These are phyloP conservation scores for Nannobrachium achirus DNA, from an alignment of 2,113 vertebrate species.

Conservation along the genomic window DNA sequence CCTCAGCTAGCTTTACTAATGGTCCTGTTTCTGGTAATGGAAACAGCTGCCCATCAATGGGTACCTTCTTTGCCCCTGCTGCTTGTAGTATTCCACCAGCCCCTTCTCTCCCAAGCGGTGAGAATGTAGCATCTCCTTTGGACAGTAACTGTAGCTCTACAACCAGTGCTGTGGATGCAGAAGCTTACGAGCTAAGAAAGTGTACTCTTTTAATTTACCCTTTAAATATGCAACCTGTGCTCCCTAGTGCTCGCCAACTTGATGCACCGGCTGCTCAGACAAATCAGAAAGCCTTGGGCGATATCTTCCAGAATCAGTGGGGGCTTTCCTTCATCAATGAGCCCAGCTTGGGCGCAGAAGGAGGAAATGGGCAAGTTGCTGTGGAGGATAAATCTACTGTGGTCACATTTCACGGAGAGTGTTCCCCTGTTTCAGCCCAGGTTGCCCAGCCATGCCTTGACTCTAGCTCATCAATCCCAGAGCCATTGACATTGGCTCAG, in stretches of 20 bases:
- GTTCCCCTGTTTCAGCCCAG: slow-evolving; percentile 81
- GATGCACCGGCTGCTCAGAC: slow-evolving; percentile 88
- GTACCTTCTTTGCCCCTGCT: slow-evolving; percentile 88
- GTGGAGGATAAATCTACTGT: slow-evolving; percentile 82
- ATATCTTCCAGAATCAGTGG: slow-evolving; percentile 99
- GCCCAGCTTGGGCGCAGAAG: slow-evolving; percentile 89
- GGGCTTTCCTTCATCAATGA: slow-evolving; percentile 99
- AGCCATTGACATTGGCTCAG: slow-evolving; percentile 86
- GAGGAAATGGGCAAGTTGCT: slow-evolving; percentile 73
- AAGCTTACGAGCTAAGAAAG: slow-evolving; percentile 88
- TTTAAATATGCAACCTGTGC: slow-evolving; percentile 97
- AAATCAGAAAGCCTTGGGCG: slow-evolving; percentile 96
- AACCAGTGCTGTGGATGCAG: slow-evolving; percentile 75
- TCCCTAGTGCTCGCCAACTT: slow-evolving; percentile 87
- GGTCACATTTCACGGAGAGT: slow-evolving; percentile 88
- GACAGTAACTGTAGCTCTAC: slow-evolving; percentile 77
- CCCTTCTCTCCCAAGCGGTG: slow-evolving; percentile 79
- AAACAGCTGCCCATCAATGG: slow-evolving; percentile 81
- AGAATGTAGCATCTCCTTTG: slow-evolving; percentile 85
- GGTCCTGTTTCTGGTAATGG: slow-evolving; percentile 90
- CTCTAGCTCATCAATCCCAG: slow-evolving; percentile 82
- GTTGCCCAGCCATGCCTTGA: slow-evolving; percentile 86
- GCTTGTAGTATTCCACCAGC: slow-evolving; percentile 85
- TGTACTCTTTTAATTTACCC: slow-evolving; percentile 94
- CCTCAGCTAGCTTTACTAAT: slow-evolving; percentile 94